Evolutionary conservation across 2,888 invertebrate genomes (phyloP).

Genomic region (Ceriagrion tenellum): DNA sequence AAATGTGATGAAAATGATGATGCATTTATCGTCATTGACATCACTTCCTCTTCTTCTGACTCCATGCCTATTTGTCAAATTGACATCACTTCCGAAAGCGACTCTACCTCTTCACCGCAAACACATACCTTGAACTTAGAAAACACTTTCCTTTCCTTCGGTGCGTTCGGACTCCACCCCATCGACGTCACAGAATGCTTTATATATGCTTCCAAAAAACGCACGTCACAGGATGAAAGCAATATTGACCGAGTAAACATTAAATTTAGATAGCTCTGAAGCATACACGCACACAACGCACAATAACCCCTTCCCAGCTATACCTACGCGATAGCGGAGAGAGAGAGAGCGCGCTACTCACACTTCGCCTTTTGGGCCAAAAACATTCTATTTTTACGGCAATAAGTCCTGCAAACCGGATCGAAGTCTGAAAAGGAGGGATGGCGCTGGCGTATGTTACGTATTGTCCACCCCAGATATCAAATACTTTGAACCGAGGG

Average conservation of each 20-base stretch:
- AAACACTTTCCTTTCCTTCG: not conserved
- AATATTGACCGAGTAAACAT: constrained; percentile 18
- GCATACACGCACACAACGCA: not conserved
- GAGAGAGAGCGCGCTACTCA: not conserved
- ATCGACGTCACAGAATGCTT: not conserved
- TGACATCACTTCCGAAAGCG: not conserved
- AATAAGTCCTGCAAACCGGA: not conserved
- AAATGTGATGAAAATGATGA: not conserved
- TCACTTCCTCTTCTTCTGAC: not conserved
- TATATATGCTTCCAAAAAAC: constrained; percentile 12
- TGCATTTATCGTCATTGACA: not conserved
- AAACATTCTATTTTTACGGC: not conserved
- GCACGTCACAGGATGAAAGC: constrained; percentile 29
- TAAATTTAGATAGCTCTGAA: constrained; percentile 40
- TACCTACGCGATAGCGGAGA: not conserved
- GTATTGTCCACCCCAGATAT: too few relatives aligned
- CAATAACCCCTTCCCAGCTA: not conserved
- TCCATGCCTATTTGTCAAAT: not conserved
- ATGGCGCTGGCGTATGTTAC: too few relatives aligned
- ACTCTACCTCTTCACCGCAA: not conserved
- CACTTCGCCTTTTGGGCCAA: not conserved
- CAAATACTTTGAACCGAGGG: too few relatives aligned
- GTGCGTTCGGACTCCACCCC: not conserved
- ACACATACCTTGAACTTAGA: not conserved
- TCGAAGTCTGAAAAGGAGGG: too few relatives aligned